Conservation (phyloP, 2,888 invertebrate species). For the Leptura quadrifasciata region DNA sequence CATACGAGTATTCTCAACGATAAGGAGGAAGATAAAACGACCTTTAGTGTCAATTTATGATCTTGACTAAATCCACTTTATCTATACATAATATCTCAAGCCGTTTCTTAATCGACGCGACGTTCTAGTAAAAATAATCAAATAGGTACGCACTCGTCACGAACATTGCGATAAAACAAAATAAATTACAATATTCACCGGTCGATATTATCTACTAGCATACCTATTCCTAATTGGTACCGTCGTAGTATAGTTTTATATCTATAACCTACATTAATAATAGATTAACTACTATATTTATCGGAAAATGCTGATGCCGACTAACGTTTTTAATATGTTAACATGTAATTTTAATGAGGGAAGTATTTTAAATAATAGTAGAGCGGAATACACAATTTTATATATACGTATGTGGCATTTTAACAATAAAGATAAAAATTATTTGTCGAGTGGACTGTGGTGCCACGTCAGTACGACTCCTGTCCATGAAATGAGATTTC, state of each 20-base stretch:
- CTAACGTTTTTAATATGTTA: conserved; percentile 11
- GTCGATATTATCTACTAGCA: conserved; percentile 6
- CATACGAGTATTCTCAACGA: too few relatives aligned
- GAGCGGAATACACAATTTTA: background rate
- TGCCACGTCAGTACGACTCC: background rate
- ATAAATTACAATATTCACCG: conserved; percentile 9
- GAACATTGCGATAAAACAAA: conserved; percentile 2
- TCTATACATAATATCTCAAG: background rate
- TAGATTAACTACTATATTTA: conserved; percentile 25
- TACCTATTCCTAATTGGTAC: conserved; percentile 1
- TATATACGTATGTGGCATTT: conserved; percentile 5
- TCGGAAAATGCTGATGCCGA: conserved; percentile 13
- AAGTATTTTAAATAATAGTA: conserved; percentile 18
- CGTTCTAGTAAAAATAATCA: background rate
- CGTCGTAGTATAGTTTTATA: conserved; percentile 5
- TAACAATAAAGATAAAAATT: background rate
- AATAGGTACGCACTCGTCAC: background rate
- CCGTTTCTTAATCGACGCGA: background rate
- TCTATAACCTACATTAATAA: conserved; percentile 28
- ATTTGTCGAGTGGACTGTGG: conserved; percentile 2
- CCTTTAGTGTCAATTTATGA: background rate
- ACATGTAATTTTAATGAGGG: conserved; percentile 1
- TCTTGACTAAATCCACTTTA: background rate
- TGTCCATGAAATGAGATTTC: background rate
- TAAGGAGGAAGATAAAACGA: too few relatives aligned